Percentiles rank a stretch among this genome's conserved stretches.
These are phyloP conservation scores for Onychomys torridus DNA, from an alignment of 2,797 vertebrate genomes.

Conservation along the genomic window DNA sequence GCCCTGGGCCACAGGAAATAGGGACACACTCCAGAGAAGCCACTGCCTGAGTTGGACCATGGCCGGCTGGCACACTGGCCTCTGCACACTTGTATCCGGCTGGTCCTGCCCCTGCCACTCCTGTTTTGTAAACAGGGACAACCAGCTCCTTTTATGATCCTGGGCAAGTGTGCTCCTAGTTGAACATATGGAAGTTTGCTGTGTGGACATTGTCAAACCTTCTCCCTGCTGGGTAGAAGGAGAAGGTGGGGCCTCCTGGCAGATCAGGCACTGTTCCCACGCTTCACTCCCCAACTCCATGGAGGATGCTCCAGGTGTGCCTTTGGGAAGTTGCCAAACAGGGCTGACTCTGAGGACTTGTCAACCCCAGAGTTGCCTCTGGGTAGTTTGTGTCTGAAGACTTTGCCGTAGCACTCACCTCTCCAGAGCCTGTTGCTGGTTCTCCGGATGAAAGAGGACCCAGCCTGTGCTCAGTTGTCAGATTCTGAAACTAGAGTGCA, in stretches of 20 bases:
- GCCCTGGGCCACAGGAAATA: constrained; percentile 62
- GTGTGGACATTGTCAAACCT: not conserved
- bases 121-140: constrained; percentile 53
- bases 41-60: not conserved
- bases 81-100: not conserved
- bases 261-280: not conserved
- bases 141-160: not conserved
- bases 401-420: not conserved
- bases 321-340: not conserved
- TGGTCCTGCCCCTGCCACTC: not conserved
- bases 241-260: not conserved
- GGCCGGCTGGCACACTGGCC: constrained; percentile 3
- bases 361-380: not conserved
- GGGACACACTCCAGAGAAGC: constrained; percentile 22
- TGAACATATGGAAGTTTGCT: not conserved
- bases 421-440: not conserved
- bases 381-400: not conserved
- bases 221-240: not conserved
- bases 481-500: not conserved
- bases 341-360: not conserved
- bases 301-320: not conserved
- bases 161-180: not conserved
- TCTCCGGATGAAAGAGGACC: not conserved
- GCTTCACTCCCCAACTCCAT: not conserved
- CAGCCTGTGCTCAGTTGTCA: not conserved